Base-by-base conservation (phyloP, 2,113 vertebrate genomes). In the Takifugu flavidus region DNA sequence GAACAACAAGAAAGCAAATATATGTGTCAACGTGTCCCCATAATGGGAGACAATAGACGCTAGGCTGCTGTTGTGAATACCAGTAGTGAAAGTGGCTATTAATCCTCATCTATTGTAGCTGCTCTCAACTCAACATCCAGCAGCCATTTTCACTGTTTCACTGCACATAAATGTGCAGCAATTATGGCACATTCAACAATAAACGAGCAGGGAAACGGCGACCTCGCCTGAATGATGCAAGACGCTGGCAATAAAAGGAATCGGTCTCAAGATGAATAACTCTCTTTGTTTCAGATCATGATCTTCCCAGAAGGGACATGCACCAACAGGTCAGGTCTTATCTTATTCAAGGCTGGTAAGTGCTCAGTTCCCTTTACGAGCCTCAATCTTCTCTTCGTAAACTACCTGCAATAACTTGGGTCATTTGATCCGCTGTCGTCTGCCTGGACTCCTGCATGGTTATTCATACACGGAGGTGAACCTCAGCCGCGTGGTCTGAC, bases 271-370 rank as follows among this genome's bases (percentile, higher is more conserved):
- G n/a, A 15, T 4, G 43, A 29, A 13, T 54, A 62, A 5, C 29
- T 78, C 31, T 75, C 25, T 73, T 55, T 58, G 63, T 82, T 89
- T 20, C 83, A 98, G 96, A 94, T 98, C 74, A 96, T 98, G 94
- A 98, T 98, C 87, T 98, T 95, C 75, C 94, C 96, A 46, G 96
- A 98, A 74, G 96, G 96, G 72, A 98, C 96, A 0, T 98, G 96
- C 73, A 98, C 95, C 71, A 98, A 98, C 87, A 92, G 96, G 82
- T 94, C 94, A 20, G 94, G 94, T 79, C 89, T 98, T 63, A 96
- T 98, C 81, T 93, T 93, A 75, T 98, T 93, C 87, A 98, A 98
- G 79, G 93, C 95, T 66, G 96, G 96, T 98, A 94, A 42, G 94
- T 91, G 53, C 78, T 67, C 53, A 14, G 7, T 49, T 7, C 51